A percentile compares a stretch with the other conserved stretches of the same genome.
These are phyloP conservation scores for Zosterops borbonicus DNA, from an alignment of 2,113 vertebrate genomes.

Conservation along the genomic window DNA sequence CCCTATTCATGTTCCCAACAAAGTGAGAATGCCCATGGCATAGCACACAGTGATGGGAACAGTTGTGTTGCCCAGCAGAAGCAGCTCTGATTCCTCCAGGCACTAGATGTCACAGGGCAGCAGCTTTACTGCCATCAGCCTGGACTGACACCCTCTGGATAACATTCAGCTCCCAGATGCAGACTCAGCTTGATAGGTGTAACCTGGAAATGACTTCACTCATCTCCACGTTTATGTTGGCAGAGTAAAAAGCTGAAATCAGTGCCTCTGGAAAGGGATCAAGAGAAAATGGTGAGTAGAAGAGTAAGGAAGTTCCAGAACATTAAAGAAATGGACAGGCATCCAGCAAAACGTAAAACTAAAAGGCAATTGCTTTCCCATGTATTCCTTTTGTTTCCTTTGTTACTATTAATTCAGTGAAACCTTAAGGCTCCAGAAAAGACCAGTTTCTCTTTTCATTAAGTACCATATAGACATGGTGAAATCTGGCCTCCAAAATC, in stretches of 20 bases:
- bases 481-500: not conserved
- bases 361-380: not conserved
- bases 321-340: not conserved
- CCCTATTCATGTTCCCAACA: not conserved
- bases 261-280: not conserved
- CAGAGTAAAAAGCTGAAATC: not conserved
- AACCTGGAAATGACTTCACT: not conserved
- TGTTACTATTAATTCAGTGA: not conserved
- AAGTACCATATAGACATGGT: not conserved
- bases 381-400: not conserved
- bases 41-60: not conserved
- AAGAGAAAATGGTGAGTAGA: slow-evolving; percentile 6
- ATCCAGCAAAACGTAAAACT: not conserved
- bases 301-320: not conserved
- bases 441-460: not conserved
- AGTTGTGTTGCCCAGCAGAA: not conserved
- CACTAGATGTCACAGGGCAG: not conserved
- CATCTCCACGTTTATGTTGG: not conserved
- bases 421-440: not conserved
- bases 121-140: not conserved
- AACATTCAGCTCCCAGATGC: not conserved
- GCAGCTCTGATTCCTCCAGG: not conserved
- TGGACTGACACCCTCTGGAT: not conserved
- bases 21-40: not conserved
- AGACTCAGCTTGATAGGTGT: not conserved